Percentiles rank a stretch among this genome's conserved stretches.
Evolutionary conservation across 1,140 invertebrate species (phyloP).

Genomic region (Papilio glaucus): DNA sequence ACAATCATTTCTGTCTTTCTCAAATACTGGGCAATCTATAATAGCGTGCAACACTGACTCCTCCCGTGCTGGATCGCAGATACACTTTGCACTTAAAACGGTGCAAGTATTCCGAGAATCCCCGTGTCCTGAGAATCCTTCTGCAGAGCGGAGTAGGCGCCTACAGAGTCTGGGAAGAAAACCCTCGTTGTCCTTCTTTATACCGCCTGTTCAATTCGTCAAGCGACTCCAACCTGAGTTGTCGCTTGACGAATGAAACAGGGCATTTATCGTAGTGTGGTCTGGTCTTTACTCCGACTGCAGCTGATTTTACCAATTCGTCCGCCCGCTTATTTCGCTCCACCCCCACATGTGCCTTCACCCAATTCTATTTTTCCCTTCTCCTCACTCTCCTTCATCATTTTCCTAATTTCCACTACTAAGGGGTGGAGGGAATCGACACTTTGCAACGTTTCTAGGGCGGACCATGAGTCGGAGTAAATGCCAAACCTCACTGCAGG

Average conservation of each 20-base stretch:
- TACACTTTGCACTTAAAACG: conserved; percentile 25
- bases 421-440: neutral
- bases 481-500: neutral
- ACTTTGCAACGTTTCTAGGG: neutral
- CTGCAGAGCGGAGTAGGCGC: neutral
- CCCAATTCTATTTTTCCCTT: neutral
- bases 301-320: conserved; percentile 43
- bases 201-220: conserved; percentile 41
- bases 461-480: neutral
- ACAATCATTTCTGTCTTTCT: too few relatives aligned
- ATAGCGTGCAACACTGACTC: too few relatives aligned
- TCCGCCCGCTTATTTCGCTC: neutral
- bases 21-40: too few relatives aligned
- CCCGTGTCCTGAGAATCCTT: conserved; percentile 23
- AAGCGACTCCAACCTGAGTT: conserved; percentile 34
- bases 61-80: too few relatives aligned
- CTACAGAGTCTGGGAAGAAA: conserved; percentile 3
- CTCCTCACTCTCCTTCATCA: neutral
- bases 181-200: neutral
- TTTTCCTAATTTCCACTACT: neutral
- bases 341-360: conserved; percentile 18
- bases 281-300: conserved; percentile 2
- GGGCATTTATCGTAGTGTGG: conserved; percentile 40
- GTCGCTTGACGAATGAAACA: conserved; percentile 41
- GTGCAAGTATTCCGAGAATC: conserved; percentile 27